These are phyloP conservation scores for Exephanes ischioxanthus DNA, from an alignment of 2,888 invertebrate genomes.

Conservation along the genomic window DNA sequence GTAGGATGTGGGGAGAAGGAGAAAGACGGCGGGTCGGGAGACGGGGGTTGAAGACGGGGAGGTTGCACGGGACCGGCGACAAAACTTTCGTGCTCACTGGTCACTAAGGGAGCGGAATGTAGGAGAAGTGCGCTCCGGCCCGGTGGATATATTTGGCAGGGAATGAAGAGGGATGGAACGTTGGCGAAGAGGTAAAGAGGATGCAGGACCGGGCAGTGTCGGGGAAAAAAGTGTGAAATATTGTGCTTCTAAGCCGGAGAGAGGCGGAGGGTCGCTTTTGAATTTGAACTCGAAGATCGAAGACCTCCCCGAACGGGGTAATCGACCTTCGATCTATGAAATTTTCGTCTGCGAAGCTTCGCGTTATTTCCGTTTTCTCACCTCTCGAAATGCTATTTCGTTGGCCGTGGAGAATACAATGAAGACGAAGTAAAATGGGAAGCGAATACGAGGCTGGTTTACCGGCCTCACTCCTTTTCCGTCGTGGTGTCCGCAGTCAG, in stretches of 20 bases:
- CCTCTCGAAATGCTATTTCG: not conserved
- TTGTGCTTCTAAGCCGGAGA: slow-evolving; percentile 80
- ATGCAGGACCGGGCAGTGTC: slow-evolving; percentile 30
- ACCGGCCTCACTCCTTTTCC: not conserved
- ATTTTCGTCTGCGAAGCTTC: not conserved
- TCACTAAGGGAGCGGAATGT: slow-evolving; percentile 55
- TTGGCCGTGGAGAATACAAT: slow-evolving; percentile 23
- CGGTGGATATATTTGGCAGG: slow-evolving; percentile 31
- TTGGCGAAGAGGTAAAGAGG: slow-evolving; percentile 38
- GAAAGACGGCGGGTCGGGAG: not conserved
- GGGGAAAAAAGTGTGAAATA: slow-evolving; percentile 76
- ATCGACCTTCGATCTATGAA: slow-evolving; percentile 18
- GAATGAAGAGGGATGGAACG: slow-evolving; percentile 36
- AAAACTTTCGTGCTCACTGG: slow-evolving; percentile 73
- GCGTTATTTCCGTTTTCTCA: not conserved
- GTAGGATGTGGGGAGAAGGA: not conserved
- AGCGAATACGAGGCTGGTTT: not conserved
- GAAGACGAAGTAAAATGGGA: slow-evolving; percentile 24
- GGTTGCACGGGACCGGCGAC: slow-evolving; percentile 58
- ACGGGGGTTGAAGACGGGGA: slow-evolving; percentile 46
- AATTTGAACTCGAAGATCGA: slow-evolving; percentile 80
- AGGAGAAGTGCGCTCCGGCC: not conserved
- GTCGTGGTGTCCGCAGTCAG: too few relatives aligned
- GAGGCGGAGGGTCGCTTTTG: slow-evolving; percentile 74
- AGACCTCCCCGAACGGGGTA: slow-evolving; percentile 58